These are phyloP conservation scores for Zaprionus gabonicus DNA, from an alignment of 1,140 invertebrate species.

Conservation along the genomic window DNA sequence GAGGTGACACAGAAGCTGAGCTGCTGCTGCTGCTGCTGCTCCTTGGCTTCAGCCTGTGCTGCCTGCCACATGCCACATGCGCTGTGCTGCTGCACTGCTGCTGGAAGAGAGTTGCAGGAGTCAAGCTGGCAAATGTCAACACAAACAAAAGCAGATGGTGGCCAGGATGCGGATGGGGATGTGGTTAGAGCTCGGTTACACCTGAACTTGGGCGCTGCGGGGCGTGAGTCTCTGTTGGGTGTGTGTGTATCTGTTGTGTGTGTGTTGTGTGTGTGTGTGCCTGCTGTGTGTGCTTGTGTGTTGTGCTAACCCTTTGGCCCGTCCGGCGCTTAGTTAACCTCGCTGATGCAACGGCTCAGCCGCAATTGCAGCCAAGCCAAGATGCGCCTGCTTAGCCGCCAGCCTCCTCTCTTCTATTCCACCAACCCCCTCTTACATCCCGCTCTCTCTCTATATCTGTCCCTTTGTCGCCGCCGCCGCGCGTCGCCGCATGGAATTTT, in stretches of 20 bases:
- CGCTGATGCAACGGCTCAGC: conserved; percentile 50
- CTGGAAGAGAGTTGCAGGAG: conserved; percentile 41
- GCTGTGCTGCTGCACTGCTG: not conserved
- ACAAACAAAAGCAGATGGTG: conserved; percentile 61
- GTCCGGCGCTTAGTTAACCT: conserved; percentile 70
- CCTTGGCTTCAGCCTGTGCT: conserved; percentile 29
- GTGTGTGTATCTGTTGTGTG: conserved; percentile 33
- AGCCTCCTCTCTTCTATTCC: conserved; percentile 51
- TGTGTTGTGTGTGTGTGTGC: not conserved
- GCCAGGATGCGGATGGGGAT: not conserved
- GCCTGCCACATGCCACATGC: conserved; percentile 34
- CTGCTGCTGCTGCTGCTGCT: conserved; percentile 24
- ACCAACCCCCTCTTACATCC: conserved; percentile 26
- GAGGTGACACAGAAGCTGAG: conserved; percentile 56
- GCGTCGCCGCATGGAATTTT: conserved; percentile 74
- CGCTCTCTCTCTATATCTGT: not conserved
- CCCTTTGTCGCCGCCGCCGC: conserved; percentile 24
- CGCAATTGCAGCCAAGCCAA: conserved; percentile 51
- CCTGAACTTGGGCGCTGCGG: conserved; percentile 10
- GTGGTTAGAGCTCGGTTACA: not conserved
- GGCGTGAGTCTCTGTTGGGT: conserved; percentile 17
- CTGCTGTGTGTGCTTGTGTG: not conserved
- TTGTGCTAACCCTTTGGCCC: conserved; percentile 63
- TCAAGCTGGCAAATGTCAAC: conserved; percentile 79
- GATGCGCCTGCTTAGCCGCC: conserved; percentile 39